Base-by-base conservation (phyloP, 2,113 vertebrate species). In the Leptobrachium ailaonicum region DNA sequence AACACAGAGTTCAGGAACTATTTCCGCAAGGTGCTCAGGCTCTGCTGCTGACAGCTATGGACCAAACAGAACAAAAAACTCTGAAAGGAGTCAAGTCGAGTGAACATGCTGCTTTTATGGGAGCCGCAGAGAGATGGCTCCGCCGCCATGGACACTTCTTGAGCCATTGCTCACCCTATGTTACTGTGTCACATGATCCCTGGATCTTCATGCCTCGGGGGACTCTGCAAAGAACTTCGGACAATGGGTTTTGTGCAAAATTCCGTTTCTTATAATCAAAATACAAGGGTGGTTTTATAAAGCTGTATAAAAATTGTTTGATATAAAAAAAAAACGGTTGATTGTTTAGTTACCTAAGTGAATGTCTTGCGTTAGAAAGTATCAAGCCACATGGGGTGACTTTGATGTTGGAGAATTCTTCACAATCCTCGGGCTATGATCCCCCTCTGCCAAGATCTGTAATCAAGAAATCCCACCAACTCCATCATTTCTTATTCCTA, bases 1-100 rank as follows among this genome's bases (percentile, higher is more conserved):
- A 99, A 97, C 69, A 84, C 96, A 0, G 95, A 97, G 90, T 99
- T 99, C 87, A 94, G 96, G 71, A 91, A 91, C 54, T 96, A 93
- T 88, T 98, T 99, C 85, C 94, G 91, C 79, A 97, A 93, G 83
- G 89, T 95, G 54, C 81, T 98, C 82, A 88, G 84, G 50, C 66
- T 86, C 75, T 92, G 93, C 88, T 93, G 91, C 86, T 91, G 86
- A 76, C 32, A 6, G 40, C 5, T 0, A 13, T 0, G 0, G 8
- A 11, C 2, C 5, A 6, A 10, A 47, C 2, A 43, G 64, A 45
- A 47, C 54, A 64, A 53, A 0, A 1, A 0, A 2, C 64, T 69
- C 20, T 32, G 20, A 32, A 56, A 64, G 68, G 74, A 84, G 71
- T 2, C 1, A 0, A 11, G 56, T 4, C 56, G 13, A 14, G 47